Evolutionary conservation across 1,140 invertebrate genomes (phyloP).

Genomic region (Heliconius eleuchia): DNA sequence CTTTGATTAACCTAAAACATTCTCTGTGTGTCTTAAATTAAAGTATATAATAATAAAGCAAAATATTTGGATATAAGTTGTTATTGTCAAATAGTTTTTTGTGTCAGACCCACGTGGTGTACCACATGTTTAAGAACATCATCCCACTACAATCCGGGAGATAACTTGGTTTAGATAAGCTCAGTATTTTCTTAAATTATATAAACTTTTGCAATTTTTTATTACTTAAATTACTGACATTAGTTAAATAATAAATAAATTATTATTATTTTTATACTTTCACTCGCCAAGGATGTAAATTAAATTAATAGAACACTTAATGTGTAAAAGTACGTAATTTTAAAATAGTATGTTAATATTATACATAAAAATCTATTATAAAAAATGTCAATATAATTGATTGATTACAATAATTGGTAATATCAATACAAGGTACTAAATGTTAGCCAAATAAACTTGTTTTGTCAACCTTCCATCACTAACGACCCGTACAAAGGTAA

Average conservation of each 20-base stretch:
- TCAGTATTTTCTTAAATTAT: conserved; percentile 26
- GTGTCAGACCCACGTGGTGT: conserved; percentile 68
- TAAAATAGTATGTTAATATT: not conserved
- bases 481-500: conserved; percentile 32
- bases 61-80: not conserved
- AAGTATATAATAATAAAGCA: conserved; percentile 17
- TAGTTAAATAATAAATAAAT: too few species aligned
- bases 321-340: not conserved
- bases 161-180: conserved; percentile 52
- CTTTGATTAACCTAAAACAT: conserved; percentile 13
- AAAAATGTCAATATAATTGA: not conserved
- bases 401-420: not conserved
- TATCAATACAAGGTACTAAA: not conserved
- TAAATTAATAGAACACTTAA: not conserved
- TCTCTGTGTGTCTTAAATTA: not conserved
- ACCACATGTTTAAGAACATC: conserved; percentile 64
- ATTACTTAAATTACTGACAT: not conserved
- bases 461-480: not conserved
- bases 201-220: not conserved
- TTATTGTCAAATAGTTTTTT: conserved; percentile 38
- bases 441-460: not conserved
- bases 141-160: conserved; percentile 64
- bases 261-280: too few species aligned
- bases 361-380: not conserved
- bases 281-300: too few species aligned